phyloP scores from a whole-genome alignment of 2,797 vertebrate species.

The Mormyrus proboscirostris region DNA sequence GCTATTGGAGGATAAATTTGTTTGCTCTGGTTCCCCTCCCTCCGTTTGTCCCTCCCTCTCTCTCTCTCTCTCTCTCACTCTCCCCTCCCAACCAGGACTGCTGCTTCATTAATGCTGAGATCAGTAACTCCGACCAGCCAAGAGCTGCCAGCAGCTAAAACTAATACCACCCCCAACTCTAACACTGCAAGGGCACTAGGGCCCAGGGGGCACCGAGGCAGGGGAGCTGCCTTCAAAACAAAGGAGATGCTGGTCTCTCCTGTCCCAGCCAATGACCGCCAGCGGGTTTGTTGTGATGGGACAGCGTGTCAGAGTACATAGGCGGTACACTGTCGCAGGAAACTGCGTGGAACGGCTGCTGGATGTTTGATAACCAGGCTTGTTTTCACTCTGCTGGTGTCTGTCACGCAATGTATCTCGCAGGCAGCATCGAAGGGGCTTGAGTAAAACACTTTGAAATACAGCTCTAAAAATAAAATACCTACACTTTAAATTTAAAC shows the following conservation, averaged over 20 bases:
- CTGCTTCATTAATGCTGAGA: conserved; percentile 62
- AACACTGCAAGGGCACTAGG: conserved; percentile 2
- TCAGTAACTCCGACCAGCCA: conserved; percentile 36
- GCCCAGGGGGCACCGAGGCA: neutral
- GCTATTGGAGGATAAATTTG: conserved; percentile 92
- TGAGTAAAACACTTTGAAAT: neutral
- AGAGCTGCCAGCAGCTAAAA: conserved; percentile 19
- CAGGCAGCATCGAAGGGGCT: neutral
- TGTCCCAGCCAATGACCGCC: neutral
- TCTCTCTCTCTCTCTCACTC: conserved; percentile 15
- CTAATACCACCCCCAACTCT: conserved; percentile 17
- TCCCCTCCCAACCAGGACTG: conserved; percentile 55
- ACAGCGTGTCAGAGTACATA: neutral
- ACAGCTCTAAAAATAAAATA: neutral
- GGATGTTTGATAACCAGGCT: neutral
- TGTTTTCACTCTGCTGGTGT: neutral
- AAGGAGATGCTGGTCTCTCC: neutral
- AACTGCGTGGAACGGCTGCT: neutral
- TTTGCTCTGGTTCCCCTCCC: conserved; percentile 67
- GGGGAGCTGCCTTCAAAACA: neutral
- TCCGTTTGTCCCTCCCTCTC: conserved; percentile 48
- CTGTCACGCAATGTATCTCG: neutral
- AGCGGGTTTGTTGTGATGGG: neutral
- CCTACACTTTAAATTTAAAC: neutral
- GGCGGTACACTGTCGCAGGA: neutral